Conservation (phyloP, 1,140 invertebrate species). For the Cotesia glomerata region DNA sequence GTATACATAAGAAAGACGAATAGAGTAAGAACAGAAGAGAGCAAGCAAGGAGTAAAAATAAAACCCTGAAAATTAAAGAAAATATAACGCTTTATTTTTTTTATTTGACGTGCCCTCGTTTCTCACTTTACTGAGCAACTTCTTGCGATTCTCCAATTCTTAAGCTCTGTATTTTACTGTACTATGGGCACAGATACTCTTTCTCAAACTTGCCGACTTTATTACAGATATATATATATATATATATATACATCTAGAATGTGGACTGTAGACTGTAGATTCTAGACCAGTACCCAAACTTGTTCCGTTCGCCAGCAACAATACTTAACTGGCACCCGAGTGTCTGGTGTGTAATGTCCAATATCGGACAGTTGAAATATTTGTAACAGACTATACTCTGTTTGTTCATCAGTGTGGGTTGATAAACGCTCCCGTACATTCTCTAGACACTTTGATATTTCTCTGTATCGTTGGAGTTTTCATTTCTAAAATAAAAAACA, state of each 20-base stretch:
- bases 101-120: not conserved
- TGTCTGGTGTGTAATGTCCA: constrained; percentile 1
- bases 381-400: not conserved
- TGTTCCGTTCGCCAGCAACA: no score
- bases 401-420: not conserved
- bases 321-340: not conserved
- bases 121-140: not conserved
- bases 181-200: not conserved
- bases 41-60: no score
- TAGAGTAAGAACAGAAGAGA: no score
- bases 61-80: no score
- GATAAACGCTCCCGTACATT: not conserved
- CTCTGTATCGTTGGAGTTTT: not conserved
- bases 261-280: no score
- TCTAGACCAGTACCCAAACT: no score
- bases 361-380: constrained; percentile 16
- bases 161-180: no score
- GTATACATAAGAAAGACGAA: not conserved
- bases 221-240: no score
- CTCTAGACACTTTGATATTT: not conserved
- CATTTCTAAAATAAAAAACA: not conserved
- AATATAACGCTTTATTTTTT: not conserved
- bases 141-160: constrained; percentile 13
- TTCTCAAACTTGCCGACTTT: not conserved
- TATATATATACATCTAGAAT: no score